Conservation (phyloP, 1,140 invertebrate genomes). For the Dinoponera quadriceps region DNA sequence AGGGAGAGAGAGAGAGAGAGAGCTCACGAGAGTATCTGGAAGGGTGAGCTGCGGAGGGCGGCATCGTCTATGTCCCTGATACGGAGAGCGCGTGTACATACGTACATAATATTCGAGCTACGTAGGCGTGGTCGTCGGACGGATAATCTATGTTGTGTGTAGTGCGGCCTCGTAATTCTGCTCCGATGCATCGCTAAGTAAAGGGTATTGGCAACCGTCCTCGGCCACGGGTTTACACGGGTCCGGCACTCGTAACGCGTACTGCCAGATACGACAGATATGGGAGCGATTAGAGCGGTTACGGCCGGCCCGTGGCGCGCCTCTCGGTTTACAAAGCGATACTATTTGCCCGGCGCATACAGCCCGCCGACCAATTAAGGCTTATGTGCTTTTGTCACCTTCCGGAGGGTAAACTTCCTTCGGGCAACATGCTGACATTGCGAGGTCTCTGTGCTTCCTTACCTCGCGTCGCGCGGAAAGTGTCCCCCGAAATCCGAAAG, state of each 20-base stretch:
- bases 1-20: background rate
- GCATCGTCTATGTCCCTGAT: constrained; percentile 37
- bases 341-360: constrained; percentile 67
- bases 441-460: constrained; percentile 39
- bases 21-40: background rate
- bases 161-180: constrained; percentile 40
- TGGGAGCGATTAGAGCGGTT: constrained; percentile 51
- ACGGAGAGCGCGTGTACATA: constrained; percentile 40
- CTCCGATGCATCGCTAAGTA: constrained; percentile 49
- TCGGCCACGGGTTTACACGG: constrained; percentile 22
- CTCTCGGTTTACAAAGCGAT: constrained; percentile 63
- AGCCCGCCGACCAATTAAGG: constrained; percentile 66
- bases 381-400: constrained; percentile 72
- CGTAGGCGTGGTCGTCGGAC: constrained; percentile 41
- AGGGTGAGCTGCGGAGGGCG: constrained; percentile 11
- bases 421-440: constrained; percentile 40
- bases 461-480: constrained; percentile 5
- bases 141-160: constrained; percentile 50
- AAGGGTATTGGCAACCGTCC: constrained; percentile 49
- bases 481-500: constrained; percentile 9
- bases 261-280: constrained; percentile 56
- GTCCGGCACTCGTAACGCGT: constrained; percentile 40
- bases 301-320: constrained; percentile 29
- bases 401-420: constrained; percentile 60
- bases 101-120: constrained; percentile 59